These are phyloP conservation scores for Bimastos eiseni DNA, from an alignment of 2,888 invertebrate genomes.

Conservation along the genomic window DNA sequence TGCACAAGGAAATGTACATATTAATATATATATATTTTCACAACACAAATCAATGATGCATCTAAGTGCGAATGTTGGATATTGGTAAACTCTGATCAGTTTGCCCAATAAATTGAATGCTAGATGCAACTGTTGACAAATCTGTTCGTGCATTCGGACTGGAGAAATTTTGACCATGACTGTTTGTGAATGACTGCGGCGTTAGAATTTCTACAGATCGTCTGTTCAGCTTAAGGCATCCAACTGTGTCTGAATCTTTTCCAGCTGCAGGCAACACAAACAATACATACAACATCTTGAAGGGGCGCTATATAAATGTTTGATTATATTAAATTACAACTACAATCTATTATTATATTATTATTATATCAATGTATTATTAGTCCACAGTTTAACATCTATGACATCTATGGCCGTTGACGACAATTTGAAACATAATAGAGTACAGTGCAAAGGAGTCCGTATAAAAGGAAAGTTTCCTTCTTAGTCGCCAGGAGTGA, in stretches of 20 bases:
- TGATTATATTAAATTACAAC: too few species aligned
- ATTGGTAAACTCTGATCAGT: neutral
- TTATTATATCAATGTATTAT: too few species aligned
- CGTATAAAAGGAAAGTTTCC: too few species aligned
- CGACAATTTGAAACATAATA: too few species aligned
- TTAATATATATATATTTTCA: too few species aligned
- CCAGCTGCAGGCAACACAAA: neutral
- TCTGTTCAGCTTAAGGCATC: conserved; percentile 22
- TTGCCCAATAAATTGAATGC: neutral
- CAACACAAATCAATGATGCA: neutral
- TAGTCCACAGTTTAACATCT: too few species aligned
- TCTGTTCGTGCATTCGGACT: neutral
- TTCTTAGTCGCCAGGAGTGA: too few species aligned
- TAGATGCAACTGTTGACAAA: neutral
- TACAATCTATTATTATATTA: neutral
- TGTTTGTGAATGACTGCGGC: neutral
- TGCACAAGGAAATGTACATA: too few species aligned
- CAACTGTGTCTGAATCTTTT: conserved; percentile 14
- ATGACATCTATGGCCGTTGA: too few species aligned
- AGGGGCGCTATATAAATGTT: too few species aligned
- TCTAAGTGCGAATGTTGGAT: neutral
- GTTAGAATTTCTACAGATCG: neutral
- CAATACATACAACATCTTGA: too few species aligned
- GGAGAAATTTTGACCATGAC: neutral
- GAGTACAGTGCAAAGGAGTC: too few species aligned